Base-by-base conservation (phyloP, 1,140 invertebrate species). In the Proctacanthus coquilletti region DNA sequence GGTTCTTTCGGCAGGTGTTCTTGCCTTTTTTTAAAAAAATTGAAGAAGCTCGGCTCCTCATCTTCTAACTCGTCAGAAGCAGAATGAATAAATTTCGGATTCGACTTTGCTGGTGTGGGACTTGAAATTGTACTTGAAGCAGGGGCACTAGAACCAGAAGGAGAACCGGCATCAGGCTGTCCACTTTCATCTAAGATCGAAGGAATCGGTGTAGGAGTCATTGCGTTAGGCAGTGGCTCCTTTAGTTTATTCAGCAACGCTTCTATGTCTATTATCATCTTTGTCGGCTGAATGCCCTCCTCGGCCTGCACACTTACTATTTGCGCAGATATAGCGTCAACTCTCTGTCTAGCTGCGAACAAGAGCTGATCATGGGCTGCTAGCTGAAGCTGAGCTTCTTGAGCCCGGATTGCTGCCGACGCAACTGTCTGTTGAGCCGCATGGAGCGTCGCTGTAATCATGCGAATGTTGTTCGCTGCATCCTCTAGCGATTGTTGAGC, bases 231-330 rank as follows among this genome's bases (percentile, higher is more conserved):
- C n/a, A 59, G 33, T 0, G 56, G 56, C 23, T 59, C 53, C 10
- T 48, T 47, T 32, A 59, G 34, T 41, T 56, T 56, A 6, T 56
- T 44, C 17, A 59, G 32, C 31, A 59, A 21, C 1, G 44, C 50
- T 11, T 45, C 44, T 15, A 59, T 15, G 43, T 59, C 53, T 14
- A 59, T 47, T 0, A 42, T 52, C 5, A 54, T 30, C 21, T 52
- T 54, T 2, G 53, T 54, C 34, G 49, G 45, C 2, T 51, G 40
- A 34, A 59, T 56, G 19, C 56, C 56, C 40, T 56, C 56, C n/a
- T 56, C 56, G 5, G 56, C 56, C 34, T 59, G 56, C 15, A 59
- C 33, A 0, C 56, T 56, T 5, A 59, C 56, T 44, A 59, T 55
- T 40, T 58, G 56, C 1, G 56, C 59, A 15, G 56, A 59, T 1